A percentile compares a stretch with the other conserved stretches of the same genome.
phyloP scores from a whole-genome alignment of 2,113 vertebrate genomes.

The Rhegmatorhina hoffmannsi region DNA sequence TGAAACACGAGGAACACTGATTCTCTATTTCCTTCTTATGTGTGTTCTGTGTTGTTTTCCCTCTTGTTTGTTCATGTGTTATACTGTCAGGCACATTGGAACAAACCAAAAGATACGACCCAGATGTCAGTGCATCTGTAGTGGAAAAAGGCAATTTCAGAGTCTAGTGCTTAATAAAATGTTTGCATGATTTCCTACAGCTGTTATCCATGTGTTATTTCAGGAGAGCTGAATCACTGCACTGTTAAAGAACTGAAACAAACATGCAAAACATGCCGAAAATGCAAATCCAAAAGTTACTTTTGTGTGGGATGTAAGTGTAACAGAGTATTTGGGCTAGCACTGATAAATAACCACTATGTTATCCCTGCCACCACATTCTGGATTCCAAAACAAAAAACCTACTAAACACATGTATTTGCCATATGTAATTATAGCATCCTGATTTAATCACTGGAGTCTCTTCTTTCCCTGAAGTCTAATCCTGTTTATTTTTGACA shows the following conservation, averaged over 20 bases:
- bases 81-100: slow-evolving; percentile 11
- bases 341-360: background rate
- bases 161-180: slow-evolving; percentile 60
- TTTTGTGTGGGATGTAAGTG: slow-evolving; percentile 15
- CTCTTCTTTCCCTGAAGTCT: background rate
- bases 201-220: slow-evolving; percentile 65
- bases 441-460: background rate
- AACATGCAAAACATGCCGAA: background rate
- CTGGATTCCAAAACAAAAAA: slow-evolving; percentile 1
- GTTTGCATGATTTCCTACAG: slow-evolving; percentile 63
- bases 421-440: background rate
- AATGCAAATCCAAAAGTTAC: slow-evolving; percentile 25
- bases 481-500: background rate
- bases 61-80: background rate
- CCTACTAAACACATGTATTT: background rate
- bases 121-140: slow-evolving; percentile 60
- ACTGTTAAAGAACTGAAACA: slow-evolving; percentile 27
- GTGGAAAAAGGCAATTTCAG: slow-evolving; percentile 64
- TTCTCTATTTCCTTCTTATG: background rate
- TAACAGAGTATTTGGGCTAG: slow-evolving; percentile 1
- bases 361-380: background rate
- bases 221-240: slow-evolving; percentile 43
- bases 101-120: slow-evolving; percentile 52
- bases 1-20: background rate
- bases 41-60: background rate